Evolutionary conservation across 2,888 invertebrate species (phyloP).

Genomic region (Drosophila flavopinicola): DNA sequence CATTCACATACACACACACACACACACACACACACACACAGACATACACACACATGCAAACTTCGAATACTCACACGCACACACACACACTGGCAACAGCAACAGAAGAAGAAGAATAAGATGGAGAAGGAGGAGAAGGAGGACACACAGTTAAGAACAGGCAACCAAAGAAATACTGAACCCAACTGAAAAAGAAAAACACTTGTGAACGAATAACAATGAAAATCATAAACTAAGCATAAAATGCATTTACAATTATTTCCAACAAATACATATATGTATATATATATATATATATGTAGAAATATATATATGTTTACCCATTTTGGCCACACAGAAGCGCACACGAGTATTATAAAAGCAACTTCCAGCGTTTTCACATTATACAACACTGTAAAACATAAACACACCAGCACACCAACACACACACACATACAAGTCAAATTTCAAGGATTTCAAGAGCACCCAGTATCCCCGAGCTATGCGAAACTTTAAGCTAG

Average conservation of each 20-base stretch:
- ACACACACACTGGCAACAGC: slow-evolving; percentile 5
- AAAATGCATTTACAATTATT: slow-evolving; percentile 72
- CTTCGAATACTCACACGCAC: too few relatives aligned
- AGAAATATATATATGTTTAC: slow-evolving; percentile 24
- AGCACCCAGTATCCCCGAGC: slow-evolving; percentile 3
- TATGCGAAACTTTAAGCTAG: neutral
- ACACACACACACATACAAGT: neutral
- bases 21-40: neutral
- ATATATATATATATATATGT: slow-evolving; percentile 29
- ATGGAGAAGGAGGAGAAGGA: neutral
- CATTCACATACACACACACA: slow-evolving; percentile 3
- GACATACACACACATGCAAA: neutral
- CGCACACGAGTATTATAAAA: slow-evolving; percentile 10
- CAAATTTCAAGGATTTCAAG: slow-evolving; percentile 5
- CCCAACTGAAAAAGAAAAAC: slow-evolving; percentile 54
- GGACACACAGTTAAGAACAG: neutral
- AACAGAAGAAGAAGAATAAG: slow-evolving; percentile 3
- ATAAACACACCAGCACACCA: neutral
- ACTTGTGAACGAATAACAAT: slow-evolving; percentile 51
- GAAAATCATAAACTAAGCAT: slow-evolving; percentile 74
- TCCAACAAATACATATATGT: slow-evolving; percentile 34
- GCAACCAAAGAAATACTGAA: slow-evolving; percentile 39
- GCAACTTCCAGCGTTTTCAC: slow-evolving; percentile 60
- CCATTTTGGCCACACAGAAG: slow-evolving; percentile 19
- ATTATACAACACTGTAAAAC: slow-evolving; percentile 11